Conservation (phyloP, 2,888 invertebrate genomes). For the Hololepta plana region DNA sequence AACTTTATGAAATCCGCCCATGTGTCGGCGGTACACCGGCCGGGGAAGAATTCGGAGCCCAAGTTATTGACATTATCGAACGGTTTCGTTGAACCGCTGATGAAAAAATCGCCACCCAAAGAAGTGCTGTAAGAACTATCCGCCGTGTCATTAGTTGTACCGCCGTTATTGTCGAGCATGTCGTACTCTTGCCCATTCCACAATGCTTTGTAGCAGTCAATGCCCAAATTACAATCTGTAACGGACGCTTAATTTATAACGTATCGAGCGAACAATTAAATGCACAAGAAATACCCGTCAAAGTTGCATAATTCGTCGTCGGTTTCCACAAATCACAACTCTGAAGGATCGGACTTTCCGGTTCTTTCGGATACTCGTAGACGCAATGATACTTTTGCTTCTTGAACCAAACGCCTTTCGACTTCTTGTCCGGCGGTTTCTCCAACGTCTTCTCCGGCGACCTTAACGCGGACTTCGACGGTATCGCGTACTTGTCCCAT, state of each 20-base stretch:
- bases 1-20: slow-evolving; percentile 19
- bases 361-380: slow-evolving; percentile 68
- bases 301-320: no score
- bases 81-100: slow-evolving; percentile 53
- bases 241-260: no score
- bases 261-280: no score
- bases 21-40: slow-evolving; percentile 20
- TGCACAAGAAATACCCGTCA: no score
- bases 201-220: no score
- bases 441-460: slow-evolving; percentile 35
- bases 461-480: slow-evolving; percentile 54
- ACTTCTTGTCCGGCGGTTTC: slow-evolving; percentile 17
- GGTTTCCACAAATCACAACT: slow-evolving; percentile 25
- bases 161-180: no score
- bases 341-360: slow-evolving; percentile 26
- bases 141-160: no score
- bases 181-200: no score
- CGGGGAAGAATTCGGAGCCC: slow-evolving; percentile 56
- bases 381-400: slow-evolving; percentile 70
- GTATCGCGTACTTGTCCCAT: slow-evolving; percentile 62
- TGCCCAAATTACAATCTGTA: no score
- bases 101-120: slow-evolving; percentile 52
- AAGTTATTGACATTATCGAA: slow-evolving; percentile 39
- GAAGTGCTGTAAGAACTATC: no score
- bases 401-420: slow-evolving; percentile 51